Percentiles rank a stretch among this genome's conserved stretches.
Evolutionary conservation across 2,113 vertebrate genomes (phyloP).

Genomic region (Murina feae): DNA sequence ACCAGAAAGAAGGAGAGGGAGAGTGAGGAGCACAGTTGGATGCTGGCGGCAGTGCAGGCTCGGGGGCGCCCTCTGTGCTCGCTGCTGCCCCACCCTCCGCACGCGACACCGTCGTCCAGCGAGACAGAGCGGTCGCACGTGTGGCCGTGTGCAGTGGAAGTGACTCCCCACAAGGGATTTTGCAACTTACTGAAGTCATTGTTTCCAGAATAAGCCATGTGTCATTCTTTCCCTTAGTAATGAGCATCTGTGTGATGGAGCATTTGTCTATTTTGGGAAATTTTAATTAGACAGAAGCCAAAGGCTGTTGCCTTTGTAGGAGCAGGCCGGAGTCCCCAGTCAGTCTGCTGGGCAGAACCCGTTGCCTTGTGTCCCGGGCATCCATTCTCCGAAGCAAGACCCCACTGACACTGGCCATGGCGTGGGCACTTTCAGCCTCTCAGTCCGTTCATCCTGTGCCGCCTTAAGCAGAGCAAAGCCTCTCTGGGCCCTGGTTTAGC

Average conservation of each 20-base stretch:
- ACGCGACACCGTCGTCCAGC: accelerated
- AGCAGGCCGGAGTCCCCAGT: not conserved
- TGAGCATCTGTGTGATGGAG: not conserved
- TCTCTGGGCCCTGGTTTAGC: not conserved
- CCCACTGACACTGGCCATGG: accelerated
- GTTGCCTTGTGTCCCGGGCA: not conserved
- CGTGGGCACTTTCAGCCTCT: accelerated
- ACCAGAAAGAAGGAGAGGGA: not conserved
- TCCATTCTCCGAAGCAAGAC: not conserved
- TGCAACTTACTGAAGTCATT: not conserved
- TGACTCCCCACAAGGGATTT: not conserved
- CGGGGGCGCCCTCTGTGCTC: accelerated
- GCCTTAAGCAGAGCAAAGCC: accelerated
- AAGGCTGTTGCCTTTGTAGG: not conserved
- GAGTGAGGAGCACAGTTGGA: not conserved
- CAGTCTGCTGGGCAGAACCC: accelerated
- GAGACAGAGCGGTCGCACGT: not conserved
- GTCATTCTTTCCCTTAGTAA: not conserved
- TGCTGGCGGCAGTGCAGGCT: not conserved
- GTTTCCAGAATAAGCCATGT: not conserved
- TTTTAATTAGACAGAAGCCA: conserved; percentile 30
- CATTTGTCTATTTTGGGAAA: not conserved
- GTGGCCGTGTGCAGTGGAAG: accelerated
- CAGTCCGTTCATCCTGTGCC: accelerated
- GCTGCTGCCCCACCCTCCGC: accelerated